Evolutionary conservation across 2,797 vertebrate species (phyloP), one percentile per base, ranked within the genome.

Genomic region (Peromyscus eremicus): DNA sequence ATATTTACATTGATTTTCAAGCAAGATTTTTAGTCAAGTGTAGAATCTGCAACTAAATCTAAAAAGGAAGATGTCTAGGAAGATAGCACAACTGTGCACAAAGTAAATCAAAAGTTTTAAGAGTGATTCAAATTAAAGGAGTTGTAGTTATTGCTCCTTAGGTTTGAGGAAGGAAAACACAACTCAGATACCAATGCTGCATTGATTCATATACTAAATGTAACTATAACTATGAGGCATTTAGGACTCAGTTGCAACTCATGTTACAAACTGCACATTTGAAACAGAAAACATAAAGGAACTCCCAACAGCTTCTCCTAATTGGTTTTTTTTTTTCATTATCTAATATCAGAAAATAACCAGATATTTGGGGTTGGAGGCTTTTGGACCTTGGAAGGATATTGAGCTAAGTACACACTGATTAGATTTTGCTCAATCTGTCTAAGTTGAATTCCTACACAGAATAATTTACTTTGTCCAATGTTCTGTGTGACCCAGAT

Each of bases 81-180:
- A 55, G 34, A 66, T 19, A 73, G 23, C 27, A 86, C 62, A 57
- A 11, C 34, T 89, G 71, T 94, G 25, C 16, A 8, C 8, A 87
- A 66, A 90, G 16, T 92, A 71, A 64, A 55, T 32, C 46, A 49
- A 91, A 94, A 70, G 17, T 81, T 87, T 96, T 49, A 92, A 95
- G 76, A 79, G 9, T 14, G 3, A 83, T 64, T 86, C 23, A 77
- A 55, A 46, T 68, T 4, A 83, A 83, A 82, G 21, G 37, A 93
- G 40, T 73, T 84, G 11, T 13, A 43, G 57, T 11, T 87, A 86
- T 37, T 68, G 3, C 21, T 37, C 4, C 14, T 71, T 71, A 29
- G 13, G 11, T 25, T 49, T 85, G 3, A 68, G n/a, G 6, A 70
- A 68, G 32, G 14, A 52, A 85, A 68, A n/a, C 3, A 93, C 83